Evolutionary conservation across 2,888 invertebrate genomes (phyloP).

Genomic region (Crepidodera aurea): DNA sequence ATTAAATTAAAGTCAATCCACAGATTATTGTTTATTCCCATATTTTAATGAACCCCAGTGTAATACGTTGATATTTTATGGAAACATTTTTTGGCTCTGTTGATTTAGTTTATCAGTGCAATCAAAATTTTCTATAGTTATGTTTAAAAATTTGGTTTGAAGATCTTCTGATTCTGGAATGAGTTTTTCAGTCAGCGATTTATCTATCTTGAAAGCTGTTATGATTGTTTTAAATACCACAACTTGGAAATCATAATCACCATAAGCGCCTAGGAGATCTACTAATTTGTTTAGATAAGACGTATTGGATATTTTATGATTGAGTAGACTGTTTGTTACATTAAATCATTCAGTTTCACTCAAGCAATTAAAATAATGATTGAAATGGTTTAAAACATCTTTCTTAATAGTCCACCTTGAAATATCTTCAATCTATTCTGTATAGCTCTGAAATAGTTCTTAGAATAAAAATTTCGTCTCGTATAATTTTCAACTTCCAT

Average conservation of each 20-base stretch:
- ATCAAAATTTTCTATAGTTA: not conserved
- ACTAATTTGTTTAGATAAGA: conserved; percentile 9
- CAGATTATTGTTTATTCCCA: not conserved
- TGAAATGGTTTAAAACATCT: not conserved
- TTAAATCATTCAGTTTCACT: not conserved
- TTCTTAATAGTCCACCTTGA: conserved; percentile 16
- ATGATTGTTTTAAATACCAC: conserved; percentile 3
- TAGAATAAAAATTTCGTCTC: conserved; percentile 8
- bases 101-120: not conserved
- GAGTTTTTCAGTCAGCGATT: not conserved
- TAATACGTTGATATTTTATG: not conserved
- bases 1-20: not conserved
- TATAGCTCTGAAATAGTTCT: too few relatives aligned
- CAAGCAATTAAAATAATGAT: not conserved
- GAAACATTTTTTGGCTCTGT: not conserved
- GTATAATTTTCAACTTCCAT: conserved; percentile 5
- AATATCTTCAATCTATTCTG: conserved; percentile 10
- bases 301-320: not conserved
- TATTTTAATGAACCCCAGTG: not conserved
- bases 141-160: conserved; percentile 1
- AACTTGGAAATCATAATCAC: conserved; percentile 14
- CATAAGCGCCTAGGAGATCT: conserved; percentile 3
- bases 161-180: conserved; percentile 12
- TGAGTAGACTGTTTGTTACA: not conserved
- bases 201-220: not conserved